Evolutionary conservation across 2,113 vertebrate species (phyloP).

Genomic region (Aleadryas rufinucha): DNA sequence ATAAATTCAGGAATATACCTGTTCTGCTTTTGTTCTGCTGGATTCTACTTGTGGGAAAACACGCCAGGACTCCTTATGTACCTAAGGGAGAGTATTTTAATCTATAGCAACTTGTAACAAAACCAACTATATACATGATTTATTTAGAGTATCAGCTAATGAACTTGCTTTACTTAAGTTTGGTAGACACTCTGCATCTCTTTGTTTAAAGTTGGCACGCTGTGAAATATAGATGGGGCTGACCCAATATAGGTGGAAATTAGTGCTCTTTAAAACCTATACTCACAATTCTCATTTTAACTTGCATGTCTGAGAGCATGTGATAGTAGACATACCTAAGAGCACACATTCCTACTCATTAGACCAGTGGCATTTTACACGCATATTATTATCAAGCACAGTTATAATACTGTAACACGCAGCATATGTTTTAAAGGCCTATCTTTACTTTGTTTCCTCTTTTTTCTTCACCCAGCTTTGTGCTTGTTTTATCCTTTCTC

Average conservation of each 20-base stretch:
- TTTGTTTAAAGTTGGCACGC: not conserved
- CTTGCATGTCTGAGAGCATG: not conserved
- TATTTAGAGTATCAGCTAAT: not conserved
- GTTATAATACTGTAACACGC: not conserved
- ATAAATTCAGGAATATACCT: not conserved
- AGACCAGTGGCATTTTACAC: not conserved
- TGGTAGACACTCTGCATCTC: not conserved
- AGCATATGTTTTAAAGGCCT: not conserved
- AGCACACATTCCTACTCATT: not conserved
- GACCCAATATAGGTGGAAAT: not conserved
- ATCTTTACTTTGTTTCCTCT: not conserved
- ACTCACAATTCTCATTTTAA: not conserved
- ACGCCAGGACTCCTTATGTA: not conserved
- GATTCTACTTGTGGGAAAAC: not conserved
- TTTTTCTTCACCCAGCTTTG: not conserved
- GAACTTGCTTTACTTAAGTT: not conserved
- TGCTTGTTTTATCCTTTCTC: slow-evolving; percentile 1
- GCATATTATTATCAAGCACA: not conserved
- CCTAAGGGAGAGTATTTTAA: not conserved
- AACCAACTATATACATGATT: not conserved
- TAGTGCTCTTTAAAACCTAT: not conserved
- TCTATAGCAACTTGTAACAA: not conserved
- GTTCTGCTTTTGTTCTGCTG: not conserved
- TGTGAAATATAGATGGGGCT: not conserved
- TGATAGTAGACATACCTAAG: not conserved